These are phyloP conservation scores for Trachymyrmex cornetzi DNA, from an alignment of 1,140 invertebrate species.

Conservation along the genomic window DNA sequence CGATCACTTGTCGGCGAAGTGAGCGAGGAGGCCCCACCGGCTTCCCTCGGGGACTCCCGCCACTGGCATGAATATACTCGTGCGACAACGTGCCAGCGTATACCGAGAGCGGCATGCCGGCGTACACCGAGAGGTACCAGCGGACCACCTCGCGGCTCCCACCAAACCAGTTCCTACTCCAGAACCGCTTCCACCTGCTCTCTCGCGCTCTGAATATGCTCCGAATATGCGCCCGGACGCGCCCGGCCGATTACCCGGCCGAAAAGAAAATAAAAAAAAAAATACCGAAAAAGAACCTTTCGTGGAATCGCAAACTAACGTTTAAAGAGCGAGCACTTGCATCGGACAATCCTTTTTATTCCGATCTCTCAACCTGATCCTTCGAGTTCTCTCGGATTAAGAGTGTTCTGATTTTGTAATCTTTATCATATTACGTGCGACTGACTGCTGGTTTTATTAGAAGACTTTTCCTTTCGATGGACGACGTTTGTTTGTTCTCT, in stretches of 20 bases:
- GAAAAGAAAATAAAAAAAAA: neutral
- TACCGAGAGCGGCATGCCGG: conserved; percentile 2
- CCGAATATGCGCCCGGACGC: conserved; percentile 27
- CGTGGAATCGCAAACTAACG: neutral
- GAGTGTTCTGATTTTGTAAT: neutral
- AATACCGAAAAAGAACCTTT: neutral
- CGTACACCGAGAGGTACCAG: conserved; percentile 22
- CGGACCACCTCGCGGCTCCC: conserved; percentile 67
- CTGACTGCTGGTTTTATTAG: neutral
- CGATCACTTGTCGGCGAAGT: conserved; percentile 85
- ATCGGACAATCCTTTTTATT: neutral
- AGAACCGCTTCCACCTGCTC: conserved; percentile 72
- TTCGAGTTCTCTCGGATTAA: neutral
- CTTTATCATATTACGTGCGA: neutral
- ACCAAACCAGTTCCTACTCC: conserved; percentile 67
- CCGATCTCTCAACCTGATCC: neutral
- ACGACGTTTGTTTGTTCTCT: conserved; percentile 18
- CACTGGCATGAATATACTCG: conserved; percentile 50
- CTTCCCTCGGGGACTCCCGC: conserved; percentile 64
- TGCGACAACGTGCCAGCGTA: conserved; percentile 53
- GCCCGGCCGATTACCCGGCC: conserved; percentile 21
- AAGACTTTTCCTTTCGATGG: neutral
- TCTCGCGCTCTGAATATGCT: conserved; percentile 38
- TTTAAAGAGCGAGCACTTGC: neutral
- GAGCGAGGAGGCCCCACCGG: conserved; percentile 65